These are phyloP conservation scores for Labrus mixtus DNA, from an alignment of 2,113 vertebrate genomes.

Conservation along the genomic window DNA sequence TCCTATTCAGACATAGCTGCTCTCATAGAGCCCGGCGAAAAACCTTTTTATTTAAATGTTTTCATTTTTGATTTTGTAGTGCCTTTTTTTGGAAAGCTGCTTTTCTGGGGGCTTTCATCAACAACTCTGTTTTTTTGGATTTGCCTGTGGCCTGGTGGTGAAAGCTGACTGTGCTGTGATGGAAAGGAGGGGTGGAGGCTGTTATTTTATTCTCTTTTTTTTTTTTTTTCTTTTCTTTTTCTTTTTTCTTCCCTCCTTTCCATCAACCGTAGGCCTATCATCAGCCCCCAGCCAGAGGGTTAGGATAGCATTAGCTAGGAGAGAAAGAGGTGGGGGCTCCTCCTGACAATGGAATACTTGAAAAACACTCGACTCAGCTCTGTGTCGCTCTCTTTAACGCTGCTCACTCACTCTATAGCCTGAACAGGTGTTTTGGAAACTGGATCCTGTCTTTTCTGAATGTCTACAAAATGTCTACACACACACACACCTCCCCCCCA, in stretches of 20 bases:
- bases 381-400: conserved; percentile 80
- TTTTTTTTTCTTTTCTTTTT: conserved; percentile 5
- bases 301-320: conserved; percentile 54
- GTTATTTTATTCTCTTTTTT: conserved; percentile 12
- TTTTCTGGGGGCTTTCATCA: conserved; percentile 88
- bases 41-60: conserved; percentile 84
- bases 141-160: conserved; percentile 34
- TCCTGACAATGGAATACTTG: conserved; percentile 82
- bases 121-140: conserved; percentile 42
- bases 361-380: conserved; percentile 78
- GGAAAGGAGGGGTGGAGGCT: conserved; percentile 18
- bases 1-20: conserved; percentile 89
- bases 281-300: conserved; percentile 49
- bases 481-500: conserved; percentile 72
- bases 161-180: conserved; percentile 55
- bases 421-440: conserved; percentile 86
- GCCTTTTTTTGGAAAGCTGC: conserved; percentile 93
- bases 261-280: conserved; percentile 70
- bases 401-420: conserved; percentile 89
- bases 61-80: conserved; percentile 95
- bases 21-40: conserved; percentile 92
- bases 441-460: conserved; percentile 84
- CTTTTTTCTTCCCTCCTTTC: conserved; percentile 58
- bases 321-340: conserved; percentile 67
- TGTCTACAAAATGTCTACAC: conserved; percentile 78